Evolutionary conservation across 2,797 vertebrate species (phyloP), one percentile per base, ranked within the genome.

Genomic region (Heterohyrax brucei): DNA sequence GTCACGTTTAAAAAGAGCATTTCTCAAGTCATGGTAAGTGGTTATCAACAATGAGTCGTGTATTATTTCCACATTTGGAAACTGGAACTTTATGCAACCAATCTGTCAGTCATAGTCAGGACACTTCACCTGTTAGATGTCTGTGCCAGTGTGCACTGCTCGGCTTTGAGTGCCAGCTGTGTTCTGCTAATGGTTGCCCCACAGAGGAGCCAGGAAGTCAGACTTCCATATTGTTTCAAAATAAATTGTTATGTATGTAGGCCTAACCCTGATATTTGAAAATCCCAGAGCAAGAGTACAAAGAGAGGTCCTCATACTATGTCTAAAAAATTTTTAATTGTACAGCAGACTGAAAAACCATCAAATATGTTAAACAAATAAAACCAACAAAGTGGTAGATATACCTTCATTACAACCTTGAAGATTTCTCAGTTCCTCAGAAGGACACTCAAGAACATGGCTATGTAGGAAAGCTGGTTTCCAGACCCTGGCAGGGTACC

Each of bases 151-250:
- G 39, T 80, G 19, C 33, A 78, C 18, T 10, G 13, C n/a, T 28
- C 56, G 39, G 39, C 28, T 3, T 5, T 10, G 61, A 46, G 44
- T 9, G 13, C 28, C 73, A 87, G 46, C 39, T 76, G 44, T 21
- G 50, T 39, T 33, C 50, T 80, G 64, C 75, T 46, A 50, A 3
- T 46, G 83, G 9, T 13, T 14, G 3, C 75, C 64, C 48, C 3
- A 30, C 14, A 10, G 0, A 14, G 48, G 46, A 90, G n/a, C 30
- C 24, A 12, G 56, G 22, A 87, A 95, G 26, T 87, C 82, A 82
- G 53, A 77, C 59, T 89, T 91, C 88, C 73, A 95, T 72, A 77
- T 94, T 61, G 7, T 78, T 91, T 89, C 66, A 86, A 95, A 46
- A 83, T 56, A 95, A 89, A 68, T 72, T 6, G 56, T 80, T 72